These are phyloP conservation scores for Lathamus discolor DNA, from an alignment of 2,113 vertebrate species.

Conservation along the genomic window DNA sequence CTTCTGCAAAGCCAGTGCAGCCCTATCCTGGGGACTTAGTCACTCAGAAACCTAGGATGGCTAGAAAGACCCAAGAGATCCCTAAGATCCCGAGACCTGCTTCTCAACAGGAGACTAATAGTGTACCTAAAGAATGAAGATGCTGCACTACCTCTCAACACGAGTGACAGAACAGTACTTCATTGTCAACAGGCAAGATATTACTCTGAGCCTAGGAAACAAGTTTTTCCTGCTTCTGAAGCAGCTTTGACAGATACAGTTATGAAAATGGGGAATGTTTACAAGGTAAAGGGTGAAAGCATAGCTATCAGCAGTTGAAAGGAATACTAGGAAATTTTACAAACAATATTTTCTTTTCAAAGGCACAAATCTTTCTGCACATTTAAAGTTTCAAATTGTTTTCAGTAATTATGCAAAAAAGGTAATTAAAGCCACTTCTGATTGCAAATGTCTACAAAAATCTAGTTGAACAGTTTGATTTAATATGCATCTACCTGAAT, in stretches of 20 bases:
- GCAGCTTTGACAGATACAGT: not conserved
- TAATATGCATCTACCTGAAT: not conserved
- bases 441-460: not conserved
- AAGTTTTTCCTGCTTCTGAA: not conserved
- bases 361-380: not conserved
- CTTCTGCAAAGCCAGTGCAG: not conserved
- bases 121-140: not conserved
- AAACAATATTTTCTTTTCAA: not conserved
- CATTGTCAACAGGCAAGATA: not conserved
- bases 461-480: not conserved
- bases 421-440: not conserved
- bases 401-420: not conserved
- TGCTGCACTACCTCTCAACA: not conserved
- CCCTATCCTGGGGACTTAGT: accelerated
- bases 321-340: not conserved
- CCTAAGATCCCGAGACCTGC: not conserved
- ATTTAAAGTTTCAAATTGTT: not conserved
- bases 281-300: not conserved
- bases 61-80: not conserved
- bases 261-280: not conserved
- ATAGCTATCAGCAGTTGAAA: not conserved
- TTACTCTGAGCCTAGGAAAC: not conserved
- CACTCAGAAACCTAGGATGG: not conserved
- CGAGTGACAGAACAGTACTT: not conserved
- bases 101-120: not conserved